Evolutionary conservation across 2,888 invertebrate species (phyloP), one percentile per base, ranked within the genome.

Genomic region (Reticulitermes lucifugus): DNA sequence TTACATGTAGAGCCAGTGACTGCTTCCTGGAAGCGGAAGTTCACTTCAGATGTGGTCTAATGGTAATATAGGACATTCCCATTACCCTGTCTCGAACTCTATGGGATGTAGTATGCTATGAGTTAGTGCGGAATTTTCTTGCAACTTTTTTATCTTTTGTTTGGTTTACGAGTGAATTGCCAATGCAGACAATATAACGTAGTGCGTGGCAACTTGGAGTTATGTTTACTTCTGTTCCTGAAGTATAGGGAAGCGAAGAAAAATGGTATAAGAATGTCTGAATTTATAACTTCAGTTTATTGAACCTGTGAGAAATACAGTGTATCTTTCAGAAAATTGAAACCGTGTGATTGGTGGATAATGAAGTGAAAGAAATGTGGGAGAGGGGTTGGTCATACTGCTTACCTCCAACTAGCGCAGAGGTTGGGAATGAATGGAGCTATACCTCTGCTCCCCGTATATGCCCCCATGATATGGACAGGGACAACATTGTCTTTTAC

Each of bases 101-200:
- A 41, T 14, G 35, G 2, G 41, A 7, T 73, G 41, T 73, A 2
- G 35, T 41, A 41, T n/a, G 41, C 41, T 73, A n/a, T 79, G 79
- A 79, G 25, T 79, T 55, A 79, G 43, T 46, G 25, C n/a, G n/a
- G 12, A 21, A 25, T 51, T 79, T 79, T 46, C 46, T 79, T 79
- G 79, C 29, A 25, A 46, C 55, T 25, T 79, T 79, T 79, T 79
- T 25, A 79, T 79, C 21, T 2, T 79, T 35, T 80, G 60, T 80
- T 80, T 60, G 80, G n/a, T 22, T 80, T 60, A 80, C 60, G 80
- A 60, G 60, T 35, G 80, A 35, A 46, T 60, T 80, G 35, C 80
- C 80, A 80, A 60, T 80, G 60, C 80, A 60, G 60, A 35, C 21
- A 14, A 35, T 41, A 55, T 59, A 41, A 59, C 29, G 55, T 80